Evolutionary conservation across 2,888 invertebrate genomes (phyloP), one percentile per base, ranked within the genome.

Genomic region (Lomographa bimaculata): DNA sequence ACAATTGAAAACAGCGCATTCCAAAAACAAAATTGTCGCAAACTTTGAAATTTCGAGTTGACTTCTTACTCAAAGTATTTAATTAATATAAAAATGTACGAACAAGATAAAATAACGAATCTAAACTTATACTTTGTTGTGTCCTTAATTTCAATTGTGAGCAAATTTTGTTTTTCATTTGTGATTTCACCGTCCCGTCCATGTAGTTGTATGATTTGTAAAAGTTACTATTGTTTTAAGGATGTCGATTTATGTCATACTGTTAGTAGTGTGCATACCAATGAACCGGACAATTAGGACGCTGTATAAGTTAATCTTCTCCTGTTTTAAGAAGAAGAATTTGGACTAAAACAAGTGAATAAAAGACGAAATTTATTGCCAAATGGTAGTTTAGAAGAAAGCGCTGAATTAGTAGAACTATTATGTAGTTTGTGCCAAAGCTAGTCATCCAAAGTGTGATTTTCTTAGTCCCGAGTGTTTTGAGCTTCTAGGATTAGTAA

Each of bases 131-230:
- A 42, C 39, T 48, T 48, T n/a, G 12, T 49, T 34, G 32, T 40
- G 25, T 39, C 8, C 10, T 41, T 41, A 28, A 3, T 43, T 53
- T 42, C 9, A 14, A 30, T 28, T 36, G 29, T n/a, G 20, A 33
- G 19, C 14, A 27, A 21, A 28, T 55, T 45, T 51, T 40, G 38
- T 36, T 39, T 39, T 63, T 75, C 6, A 20, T 41, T 75, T 76
- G 82, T 83, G 76, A 80, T 71, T 85, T 81, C 62, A 73, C 66
- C 71, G 65, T 77, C 87, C 87, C 89, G 89, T 89, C 87, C 89
- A 87, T 70, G 32, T 79, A 79, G 72, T 51, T 41, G 44, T 70
- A 71, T 77, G 54, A 61, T 76, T 77, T 73, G 57, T 74, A 71
- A 67, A 46, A 57, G n/a, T n/a, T n/a, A n/a, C 63, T 58, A 63